phyloP scores from a whole-genome alignment of 2,797 vertebrate genomes.

The Mormyrus hasselquistii region DNA sequence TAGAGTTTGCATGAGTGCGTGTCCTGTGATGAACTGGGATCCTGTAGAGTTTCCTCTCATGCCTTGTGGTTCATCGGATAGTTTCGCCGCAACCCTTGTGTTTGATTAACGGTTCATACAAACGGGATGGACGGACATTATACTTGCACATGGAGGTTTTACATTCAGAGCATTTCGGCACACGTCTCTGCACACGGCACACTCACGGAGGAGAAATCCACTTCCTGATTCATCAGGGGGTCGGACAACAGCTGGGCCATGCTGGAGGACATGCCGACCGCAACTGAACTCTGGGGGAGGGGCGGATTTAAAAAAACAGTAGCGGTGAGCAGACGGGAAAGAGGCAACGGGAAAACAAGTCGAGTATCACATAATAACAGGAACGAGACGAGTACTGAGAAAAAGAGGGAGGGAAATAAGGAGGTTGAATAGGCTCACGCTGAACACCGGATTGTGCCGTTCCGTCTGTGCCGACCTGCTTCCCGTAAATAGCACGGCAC shows the following conservation, averaged over 20 bases:
- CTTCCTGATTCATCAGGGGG: conserved; percentile 42
- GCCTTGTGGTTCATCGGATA: not conserved
- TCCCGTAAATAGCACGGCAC: not conserved
- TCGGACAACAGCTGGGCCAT: conserved; percentile 44
- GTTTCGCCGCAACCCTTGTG: not conserved
- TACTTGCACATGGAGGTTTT: not conserved
- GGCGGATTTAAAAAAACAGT: not conserved
- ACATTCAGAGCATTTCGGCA: not conserved
- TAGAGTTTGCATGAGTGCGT: not conserved
- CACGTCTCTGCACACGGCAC: not conserved
- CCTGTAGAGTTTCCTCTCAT: not conserved
- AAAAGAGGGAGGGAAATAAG: not conserved
- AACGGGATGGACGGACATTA: not conserved
- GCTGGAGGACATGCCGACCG: conserved; percentile 38
- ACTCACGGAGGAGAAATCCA: conserved; percentile 40
- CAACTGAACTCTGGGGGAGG: conserved; percentile 24
- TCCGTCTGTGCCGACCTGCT: not conserved
- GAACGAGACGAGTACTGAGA: not conserved
- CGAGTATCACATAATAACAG: not conserved
- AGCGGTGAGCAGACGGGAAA: not conserved
- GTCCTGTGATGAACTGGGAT: not conserved
- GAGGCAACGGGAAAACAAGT: not conserved
- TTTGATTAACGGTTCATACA: not conserved
- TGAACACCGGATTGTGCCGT: not conserved
- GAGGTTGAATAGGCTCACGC: not conserved